phyloP scores from a whole-genome alignment of 2,888 invertebrate genomes.

The Scaptomyza parva region DNA sequence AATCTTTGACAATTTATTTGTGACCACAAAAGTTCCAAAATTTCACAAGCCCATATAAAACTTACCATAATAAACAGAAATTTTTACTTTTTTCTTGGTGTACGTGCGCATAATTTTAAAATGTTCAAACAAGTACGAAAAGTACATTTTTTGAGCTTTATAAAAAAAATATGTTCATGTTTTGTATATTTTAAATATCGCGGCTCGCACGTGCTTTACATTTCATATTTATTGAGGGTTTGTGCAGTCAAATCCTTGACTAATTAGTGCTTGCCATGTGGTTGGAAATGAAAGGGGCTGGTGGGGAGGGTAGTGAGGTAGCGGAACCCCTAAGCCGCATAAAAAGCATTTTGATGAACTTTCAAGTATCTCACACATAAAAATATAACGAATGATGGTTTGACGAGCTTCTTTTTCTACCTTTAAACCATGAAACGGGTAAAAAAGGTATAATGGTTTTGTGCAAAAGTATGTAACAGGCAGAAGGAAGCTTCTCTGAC shows the following conservation, averaged over 20 bases:
- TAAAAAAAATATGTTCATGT: slow-evolving; percentile 26
- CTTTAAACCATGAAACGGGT: no score
- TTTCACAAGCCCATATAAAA: slow-evolving; percentile 32
- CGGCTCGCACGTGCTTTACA: slow-evolving; percentile 58
- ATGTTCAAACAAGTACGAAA: background rate
- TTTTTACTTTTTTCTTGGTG: slow-evolving; percentile 21
- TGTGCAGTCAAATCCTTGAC: slow-evolving; percentile 61
- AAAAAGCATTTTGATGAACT: slow-evolving; percentile 48
- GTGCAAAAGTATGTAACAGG: no score
- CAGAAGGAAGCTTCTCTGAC: no score
- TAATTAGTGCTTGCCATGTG: slow-evolving; percentile 58
- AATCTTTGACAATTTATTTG: slow-evolving; percentile 4
- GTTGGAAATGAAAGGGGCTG: no score
- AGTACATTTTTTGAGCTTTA: slow-evolving; percentile 1
- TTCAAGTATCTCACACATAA: slow-evolving; percentile 54
- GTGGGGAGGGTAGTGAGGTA: slow-evolving; percentile 4
- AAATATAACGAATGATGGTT: slow-evolving; percentile 31
- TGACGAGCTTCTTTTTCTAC: slow-evolving; percentile 25
- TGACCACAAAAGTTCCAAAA: background rate
- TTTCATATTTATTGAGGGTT: slow-evolving; percentile 30
- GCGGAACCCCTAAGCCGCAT: slow-evolving; percentile 35
- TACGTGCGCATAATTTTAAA: slow-evolving; percentile 62
- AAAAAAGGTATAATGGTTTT: no score
- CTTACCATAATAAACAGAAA: slow-evolving; percentile 37
- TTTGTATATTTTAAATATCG: slow-evolving; percentile 59